Base-by-base conservation (phyloP, 2,113 vertebrate genomes). In the Eurypyga helias region DNA sequence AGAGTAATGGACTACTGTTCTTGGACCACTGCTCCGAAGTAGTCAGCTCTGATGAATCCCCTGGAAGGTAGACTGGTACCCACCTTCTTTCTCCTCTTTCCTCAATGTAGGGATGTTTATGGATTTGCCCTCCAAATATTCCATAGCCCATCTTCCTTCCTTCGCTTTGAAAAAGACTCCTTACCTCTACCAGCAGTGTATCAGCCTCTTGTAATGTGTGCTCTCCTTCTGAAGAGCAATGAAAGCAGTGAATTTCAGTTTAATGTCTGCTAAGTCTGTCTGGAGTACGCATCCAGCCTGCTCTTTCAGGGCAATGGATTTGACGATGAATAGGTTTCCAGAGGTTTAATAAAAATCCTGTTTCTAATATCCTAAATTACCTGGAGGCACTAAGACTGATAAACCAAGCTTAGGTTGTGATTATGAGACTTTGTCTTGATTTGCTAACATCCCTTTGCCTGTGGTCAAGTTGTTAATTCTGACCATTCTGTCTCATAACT, bases 351-450 rank as follows among this genome's bases (percentile, higher is more conserved):
- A 96, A 95, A 94, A 93, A 77, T 36, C 60, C 84, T 82, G 34
- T 38, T 96, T 97, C 76, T 95, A 96, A 97, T 93, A 97, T 73
- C 67, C 61, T 80, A 83, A 93, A 85, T 79, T 84, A 89, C 87
- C 82, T 90, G 61, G 55, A 94, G 93, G 90, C 89, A 67, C 28
- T 5, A 26, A 83, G 73, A 55, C 51, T 84, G 90, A 91, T 67
- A 85, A 91, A 91, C 71, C 28, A 61, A 94, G n/a, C 13, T 87
- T 60, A 65, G 73, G 17, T 16, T 83, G 48, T 67, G 65, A 73
- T 94, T 94, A 88, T 9, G 17, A 90, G 45, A 73, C 51, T 64
- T 70, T 24, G 14, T 49, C 73, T 90, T 34, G 26, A 89, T 93
- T 90, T 69, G 29, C 54, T 78, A 75, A 65, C 29, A 46, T 79